phyloP scores from a whole-genome alignment of 2,113 vertebrate genomes.

The Fukomys damarensis region DNA sequence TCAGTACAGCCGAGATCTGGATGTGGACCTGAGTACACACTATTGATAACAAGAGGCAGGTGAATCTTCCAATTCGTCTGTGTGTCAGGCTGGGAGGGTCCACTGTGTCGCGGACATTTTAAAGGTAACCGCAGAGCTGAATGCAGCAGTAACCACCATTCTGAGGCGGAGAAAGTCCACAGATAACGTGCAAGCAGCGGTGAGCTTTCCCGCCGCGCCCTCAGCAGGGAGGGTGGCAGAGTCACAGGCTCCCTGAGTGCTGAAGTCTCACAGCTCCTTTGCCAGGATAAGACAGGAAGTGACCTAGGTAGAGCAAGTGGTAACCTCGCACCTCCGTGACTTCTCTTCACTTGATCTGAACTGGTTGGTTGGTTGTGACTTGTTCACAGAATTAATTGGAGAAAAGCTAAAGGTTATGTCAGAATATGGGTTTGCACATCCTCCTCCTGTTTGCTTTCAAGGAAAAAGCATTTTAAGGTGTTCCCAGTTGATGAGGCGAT shows the following conservation, averaged over 20 bases:
- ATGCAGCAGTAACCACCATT: not conserved
- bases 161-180: not conserved
- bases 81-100: too few relatives aligned
- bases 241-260: not conserved
- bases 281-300: not conserved
- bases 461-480: not conserved
- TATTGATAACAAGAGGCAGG: too few relatives aligned
- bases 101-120: not conserved
- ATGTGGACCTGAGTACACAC: too few relatives aligned
- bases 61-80: too few relatives aligned
- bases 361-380: not conserved
- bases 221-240: not conserved
- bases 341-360: not conserved
- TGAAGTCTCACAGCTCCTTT: not conserved
- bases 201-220: not conserved
- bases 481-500: not conserved
- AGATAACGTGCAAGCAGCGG: not conserved
- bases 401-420: not conserved
- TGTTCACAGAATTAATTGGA: not conserved
- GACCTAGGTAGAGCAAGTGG: conserved; percentile 36
- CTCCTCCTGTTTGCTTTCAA: not conserved
- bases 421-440: not conserved
- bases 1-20: too few relatives aligned
- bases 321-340: not conserved
- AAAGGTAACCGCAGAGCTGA: not conserved